Conservation (phyloP, 2,888 invertebrate genomes). For the Gasteruption jaculator region DNA sequence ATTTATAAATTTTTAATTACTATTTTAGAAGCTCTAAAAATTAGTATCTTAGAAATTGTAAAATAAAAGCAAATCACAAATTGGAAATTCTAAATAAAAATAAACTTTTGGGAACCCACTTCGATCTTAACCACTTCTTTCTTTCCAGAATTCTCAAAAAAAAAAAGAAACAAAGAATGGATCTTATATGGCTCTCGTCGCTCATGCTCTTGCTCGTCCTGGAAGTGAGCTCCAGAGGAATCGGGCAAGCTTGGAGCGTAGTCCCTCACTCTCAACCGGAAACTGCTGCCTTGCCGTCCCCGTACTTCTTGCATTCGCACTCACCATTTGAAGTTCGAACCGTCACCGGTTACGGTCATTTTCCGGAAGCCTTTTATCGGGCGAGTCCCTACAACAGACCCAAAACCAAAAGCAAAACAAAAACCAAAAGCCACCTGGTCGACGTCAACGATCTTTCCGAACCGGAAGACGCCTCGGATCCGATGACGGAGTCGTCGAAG, state of each 20-base stretch:
- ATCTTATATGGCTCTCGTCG: slow-evolving; percentile 8
- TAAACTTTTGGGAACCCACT: too few species aligned
- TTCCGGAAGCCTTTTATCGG: slow-evolving; percentile 16
- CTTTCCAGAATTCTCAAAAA: slow-evolving; percentile 6
- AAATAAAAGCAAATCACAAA: too few species aligned
- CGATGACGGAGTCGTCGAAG: not conserved
- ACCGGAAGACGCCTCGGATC: not conserved
- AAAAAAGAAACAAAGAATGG: slow-evolving; percentile 5
- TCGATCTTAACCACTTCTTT: too few species aligned
- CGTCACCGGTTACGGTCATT: slow-evolving; percentile 34
- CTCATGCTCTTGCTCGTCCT: slow-evolving; percentile 22
- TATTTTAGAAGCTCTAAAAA: too few species aligned
- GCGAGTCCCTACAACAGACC: slow-evolving; percentile 8
- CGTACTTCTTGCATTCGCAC: slow-evolving; percentile 33
- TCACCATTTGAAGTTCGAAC: slow-evolving; percentile 39
- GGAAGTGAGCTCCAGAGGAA: slow-evolving; percentile 27
- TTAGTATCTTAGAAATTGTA: too few species aligned
- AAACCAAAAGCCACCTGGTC: too few species aligned
- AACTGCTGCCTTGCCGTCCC: slow-evolving; percentile 26
- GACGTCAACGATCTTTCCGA: not conserved
- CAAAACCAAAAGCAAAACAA: not conserved
- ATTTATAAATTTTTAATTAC: too few species aligned
- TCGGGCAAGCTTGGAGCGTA: slow-evolving; percentile 41
- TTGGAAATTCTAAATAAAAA: too few species aligned
- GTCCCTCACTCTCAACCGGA: slow-evolving; percentile 28